Percentiles rank a stretch among this genome's conserved stretches.
Evolutionary conservation across 2,797 vertebrate species (phyloP).

Genomic region (Thripadectes ignobilis): DNA sequence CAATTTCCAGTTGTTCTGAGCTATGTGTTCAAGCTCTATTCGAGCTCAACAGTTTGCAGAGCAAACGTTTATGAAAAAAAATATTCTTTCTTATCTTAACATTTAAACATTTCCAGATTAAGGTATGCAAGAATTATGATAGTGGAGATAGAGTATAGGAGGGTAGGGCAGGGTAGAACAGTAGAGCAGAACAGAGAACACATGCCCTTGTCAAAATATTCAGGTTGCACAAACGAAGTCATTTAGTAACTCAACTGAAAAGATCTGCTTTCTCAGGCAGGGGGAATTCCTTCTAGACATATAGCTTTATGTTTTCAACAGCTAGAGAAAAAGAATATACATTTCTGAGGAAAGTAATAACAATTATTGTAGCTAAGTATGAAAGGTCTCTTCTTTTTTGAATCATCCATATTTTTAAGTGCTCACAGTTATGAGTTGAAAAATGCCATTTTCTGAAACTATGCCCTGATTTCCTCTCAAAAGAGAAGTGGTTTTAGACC

Average conservation of each 20-base stretch:
- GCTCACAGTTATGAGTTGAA: neutral
- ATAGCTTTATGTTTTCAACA: neutral
- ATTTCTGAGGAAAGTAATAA: neutral
- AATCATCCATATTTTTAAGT: neutral
- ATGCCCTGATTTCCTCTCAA: neutral
- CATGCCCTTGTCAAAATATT: conserved; percentile 32
- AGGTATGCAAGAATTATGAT: neutral
- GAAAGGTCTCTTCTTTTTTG: neutral
- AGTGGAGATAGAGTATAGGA: neutral
- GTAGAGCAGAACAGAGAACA: neutral
- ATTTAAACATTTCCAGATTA: neutral
- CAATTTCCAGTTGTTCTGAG: neutral
- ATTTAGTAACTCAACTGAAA: neutral
- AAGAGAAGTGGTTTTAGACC: neutral
- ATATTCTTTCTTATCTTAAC: neutral
- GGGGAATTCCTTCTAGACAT: neutral
- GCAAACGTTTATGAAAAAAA: neutral
- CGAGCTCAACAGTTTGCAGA: neutral
- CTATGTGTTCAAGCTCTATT: neutral
- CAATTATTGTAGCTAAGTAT: neutral
- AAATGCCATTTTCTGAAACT: neutral
- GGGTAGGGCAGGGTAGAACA: neutral
- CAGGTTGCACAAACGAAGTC: neutral
- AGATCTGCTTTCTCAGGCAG: neutral
- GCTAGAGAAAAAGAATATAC: neutral